Base-by-base conservation (phyloP, 2,888 invertebrate species). In the Colletes collaris region DNA sequence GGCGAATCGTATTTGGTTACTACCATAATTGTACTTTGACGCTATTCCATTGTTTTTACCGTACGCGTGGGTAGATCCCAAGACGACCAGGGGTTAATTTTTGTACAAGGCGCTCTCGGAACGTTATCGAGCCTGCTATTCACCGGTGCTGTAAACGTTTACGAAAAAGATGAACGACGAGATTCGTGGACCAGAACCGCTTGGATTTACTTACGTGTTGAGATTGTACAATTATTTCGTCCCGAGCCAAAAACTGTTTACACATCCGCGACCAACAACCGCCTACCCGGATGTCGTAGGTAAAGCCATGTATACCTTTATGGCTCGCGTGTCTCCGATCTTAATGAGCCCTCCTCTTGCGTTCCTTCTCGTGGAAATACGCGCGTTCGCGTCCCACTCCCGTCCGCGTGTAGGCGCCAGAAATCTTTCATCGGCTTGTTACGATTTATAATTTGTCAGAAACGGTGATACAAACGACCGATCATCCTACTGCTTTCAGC, bases 201-300 rank as follows among this genome's bases (percentile, higher is more conserved):
- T 27, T 27, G 44, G 5, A 49, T 60, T 60, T 44, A 1, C 46
- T 1, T 44, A 6, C 60, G 11, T 6, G 7, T 16, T 6, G 19
- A n/a, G 55, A 35, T 27, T 59, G 19, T 52, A 68, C 70, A 67
- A 83, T 86, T 79, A 73, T 71, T 73, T 72, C 35, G 16, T 64
- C 67, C 72, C 69, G 63, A 63, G 40, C 27, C 27, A 56, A 81
- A 85, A 85, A 67, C 74, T 16, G 65, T 72, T 69, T 81, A 77
- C 59, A 79, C 68, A 80, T 83, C 71, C 74, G 70, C 73, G 74
- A 59, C n/a, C 60, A 62, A 59, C 53, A 65, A 63, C 65, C 88
- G 90, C 88, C 70, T 89, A 87, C 90, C 27, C 89, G 87, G 86
- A 87, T 87, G 89, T 86, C 84, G 82, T 79, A 69, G 71, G 79